These are phyloP conservation scores for Boloria selene DNA, from an alignment of 2,888 invertebrate genomes.

Conservation along the genomic window DNA sequence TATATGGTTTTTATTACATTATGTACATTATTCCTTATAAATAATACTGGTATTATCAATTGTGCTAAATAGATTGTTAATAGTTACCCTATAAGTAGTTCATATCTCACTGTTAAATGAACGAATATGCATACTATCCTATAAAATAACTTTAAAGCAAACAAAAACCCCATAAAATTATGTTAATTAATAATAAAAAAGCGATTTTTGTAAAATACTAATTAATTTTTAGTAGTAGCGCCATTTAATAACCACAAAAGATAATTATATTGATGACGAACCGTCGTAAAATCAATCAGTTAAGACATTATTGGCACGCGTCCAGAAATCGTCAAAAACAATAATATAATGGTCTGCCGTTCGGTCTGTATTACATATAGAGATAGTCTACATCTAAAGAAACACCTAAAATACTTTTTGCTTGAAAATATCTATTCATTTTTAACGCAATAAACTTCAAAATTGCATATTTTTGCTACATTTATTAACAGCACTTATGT, in stretches of 20 bases:
- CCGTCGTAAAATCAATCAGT: constrained; percentile 63
- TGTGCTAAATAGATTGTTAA: too few species aligned
- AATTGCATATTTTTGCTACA: background rate
- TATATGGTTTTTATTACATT: too few species aligned
- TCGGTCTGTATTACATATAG: constrained; percentile 7
- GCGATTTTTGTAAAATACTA: constrained; percentile 12
- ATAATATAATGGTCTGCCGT: constrained; percentile 31
- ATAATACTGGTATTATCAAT: too few species aligned
- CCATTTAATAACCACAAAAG: constrained; percentile 44
- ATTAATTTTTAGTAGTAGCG: constrained; percentile 16
- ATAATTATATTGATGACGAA: constrained; percentile 51
- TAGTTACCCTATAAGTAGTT: too few species aligned
- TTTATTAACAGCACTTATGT: constrained; percentile 10
- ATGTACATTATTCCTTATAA: background rate
- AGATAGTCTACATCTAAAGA: background rate
- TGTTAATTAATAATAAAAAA: constrained; percentile 5
- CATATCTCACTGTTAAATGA: too few species aligned
- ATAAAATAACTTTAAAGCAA: too few species aligned
- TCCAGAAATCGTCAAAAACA: constrained; percentile 40
- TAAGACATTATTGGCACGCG: constrained; percentile 46
- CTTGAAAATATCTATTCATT: constrained; percentile 3
- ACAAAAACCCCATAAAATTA: background rate
- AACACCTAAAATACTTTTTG: constrained; percentile 3
- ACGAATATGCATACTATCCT: too few species aligned
- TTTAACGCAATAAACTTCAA: constrained; percentile 4